phyloP scores from a whole-genome alignment of 2,888 invertebrate genomes.

The Camponotus fellah region DNA sequence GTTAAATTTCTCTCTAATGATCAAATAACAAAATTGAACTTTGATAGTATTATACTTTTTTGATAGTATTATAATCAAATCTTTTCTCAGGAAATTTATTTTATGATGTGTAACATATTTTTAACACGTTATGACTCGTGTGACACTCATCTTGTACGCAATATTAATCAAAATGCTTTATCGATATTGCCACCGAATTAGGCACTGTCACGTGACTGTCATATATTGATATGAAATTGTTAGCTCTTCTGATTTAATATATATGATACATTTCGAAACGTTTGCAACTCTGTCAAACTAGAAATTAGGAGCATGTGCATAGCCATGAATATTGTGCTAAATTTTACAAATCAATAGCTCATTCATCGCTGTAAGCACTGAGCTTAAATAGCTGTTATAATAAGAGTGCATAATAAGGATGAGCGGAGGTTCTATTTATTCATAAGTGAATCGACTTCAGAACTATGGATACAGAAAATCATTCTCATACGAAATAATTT shows the following conservation, averaged over 20 bases:
- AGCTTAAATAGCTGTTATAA: conserved; percentile 18
- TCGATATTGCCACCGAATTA: neutral
- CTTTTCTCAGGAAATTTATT: conserved; percentile 31
- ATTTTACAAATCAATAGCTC: conserved; percentile 5
- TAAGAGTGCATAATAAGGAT: neutral
- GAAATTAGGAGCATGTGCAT: conserved; percentile 36
- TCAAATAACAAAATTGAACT: neutral
- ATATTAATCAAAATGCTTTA: conserved; percentile 15
- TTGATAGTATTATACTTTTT: neutral
- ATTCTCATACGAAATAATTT: conserved; percentile 6
- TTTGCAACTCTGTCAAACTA: conserved; percentile 14
- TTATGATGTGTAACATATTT: neutral
- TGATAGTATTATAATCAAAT: neutral
- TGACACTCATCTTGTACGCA: neutral
- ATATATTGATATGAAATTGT: neutral
- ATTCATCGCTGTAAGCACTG: neutral
- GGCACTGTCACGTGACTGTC: neutral
- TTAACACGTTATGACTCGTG: neutral
- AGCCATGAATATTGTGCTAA: neutral
- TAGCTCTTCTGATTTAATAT: neutral
- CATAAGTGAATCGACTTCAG: neutral
- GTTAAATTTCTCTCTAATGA: neutral
- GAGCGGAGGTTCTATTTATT: neutral
- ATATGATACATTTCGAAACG: conserved; percentile 6
- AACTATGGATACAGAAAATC: neutral